Evolutionary conservation across 2,113 vertebrate species (phyloP).

Genomic region (Mugil cephalus): DNA sequence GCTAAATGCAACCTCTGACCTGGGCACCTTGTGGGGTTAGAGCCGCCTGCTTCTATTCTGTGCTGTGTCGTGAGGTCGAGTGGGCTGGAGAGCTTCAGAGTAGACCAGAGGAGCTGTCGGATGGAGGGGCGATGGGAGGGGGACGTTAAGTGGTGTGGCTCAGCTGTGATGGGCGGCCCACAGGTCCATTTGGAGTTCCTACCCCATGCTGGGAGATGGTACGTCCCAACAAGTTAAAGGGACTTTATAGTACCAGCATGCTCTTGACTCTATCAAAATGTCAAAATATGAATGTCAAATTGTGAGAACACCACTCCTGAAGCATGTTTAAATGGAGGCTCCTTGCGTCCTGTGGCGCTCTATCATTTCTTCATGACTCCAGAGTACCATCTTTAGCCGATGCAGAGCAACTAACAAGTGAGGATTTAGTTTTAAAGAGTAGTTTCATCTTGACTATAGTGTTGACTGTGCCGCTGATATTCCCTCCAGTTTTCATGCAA

Average conservation of each 20-base stretch:
- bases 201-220: constrained; percentile 65
- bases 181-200: constrained; percentile 77
- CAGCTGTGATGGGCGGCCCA: constrained; percentile 77
- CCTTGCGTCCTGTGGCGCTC: constrained; percentile 44
- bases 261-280: constrained; percentile 53
- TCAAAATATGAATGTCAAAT: constrained; percentile 67
- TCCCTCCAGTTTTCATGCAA: constrained; percentile 15
- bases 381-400: neutral
- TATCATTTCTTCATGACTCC: constrained; percentile 39
- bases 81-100: constrained; percentile 68
- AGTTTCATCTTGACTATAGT: constrained; percentile 14
- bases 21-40: constrained; percentile 69
- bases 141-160: constrained; percentile 79
- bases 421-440: constrained; percentile 10
- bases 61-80: constrained; percentile 77
- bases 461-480: constrained; percentile 15
- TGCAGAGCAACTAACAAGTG: neutral
- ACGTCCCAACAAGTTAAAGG: constrained; percentile 58
- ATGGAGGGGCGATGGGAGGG: constrained; percentile 55
- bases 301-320: constrained; percentile 51
- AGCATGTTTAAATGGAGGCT: constrained; percentile 58
- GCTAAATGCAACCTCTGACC: constrained; percentile 72
- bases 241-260: constrained; percentile 28
- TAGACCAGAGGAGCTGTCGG: constrained; percentile 48
- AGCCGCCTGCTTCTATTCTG: constrained; percentile 57